Percentiles rank a stretch among this genome's conserved stretches.
Evolutionary conservation across 1,140 invertebrate species (phyloP).

Genomic region (Drosophila nigromelanica): DNA sequence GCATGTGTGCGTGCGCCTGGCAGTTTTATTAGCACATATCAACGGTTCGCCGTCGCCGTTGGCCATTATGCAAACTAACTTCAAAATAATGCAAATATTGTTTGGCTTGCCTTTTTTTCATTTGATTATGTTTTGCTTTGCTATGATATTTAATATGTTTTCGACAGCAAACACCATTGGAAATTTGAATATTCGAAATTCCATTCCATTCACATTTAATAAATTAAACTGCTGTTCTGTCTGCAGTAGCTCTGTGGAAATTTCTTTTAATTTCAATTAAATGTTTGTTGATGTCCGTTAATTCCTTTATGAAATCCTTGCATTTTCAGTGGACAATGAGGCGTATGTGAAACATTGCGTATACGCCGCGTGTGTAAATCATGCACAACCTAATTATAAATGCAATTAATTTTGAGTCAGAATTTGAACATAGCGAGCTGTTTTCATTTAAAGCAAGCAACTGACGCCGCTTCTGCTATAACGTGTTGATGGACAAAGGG

Average conservation of each 20-base stretch:
- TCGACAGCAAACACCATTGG: slow-evolving; percentile 2
- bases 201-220: slow-evolving; percentile 19
- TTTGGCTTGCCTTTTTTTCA: slow-evolving; percentile 34
- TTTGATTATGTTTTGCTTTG: slow-evolving; percentile 36
- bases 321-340: not conserved
- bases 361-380: slow-evolving; percentile 20
- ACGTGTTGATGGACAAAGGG: not conserved
- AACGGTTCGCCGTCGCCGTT: slow-evolving; percentile 34
- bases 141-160: slow-evolving; percentile 12
- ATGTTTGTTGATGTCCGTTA: not conserved
- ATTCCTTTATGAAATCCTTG: slow-evolving; percentile 2
- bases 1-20: slow-evolving; percentile 16
- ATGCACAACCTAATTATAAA: slow-evolving; percentile 12
- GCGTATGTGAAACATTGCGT: slow-evolving; percentile 42
- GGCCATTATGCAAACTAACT: slow-evolving; percentile 58
- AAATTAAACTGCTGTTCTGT: not conserved
- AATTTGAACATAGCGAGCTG: not conserved
- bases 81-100: slow-evolving; percentile 38
- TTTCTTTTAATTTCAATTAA: slow-evolving; percentile 14
- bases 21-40: slow-evolving; percentile 60
- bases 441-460: not conserved
- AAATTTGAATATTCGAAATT: not conserved
- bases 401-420: slow-evolving; percentile 11
- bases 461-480: not conserved
- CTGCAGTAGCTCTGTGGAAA: not conserved